Conservation (phyloP, 2,113 vertebrate genomes). For the Nothobranchius furzeri region DNA sequence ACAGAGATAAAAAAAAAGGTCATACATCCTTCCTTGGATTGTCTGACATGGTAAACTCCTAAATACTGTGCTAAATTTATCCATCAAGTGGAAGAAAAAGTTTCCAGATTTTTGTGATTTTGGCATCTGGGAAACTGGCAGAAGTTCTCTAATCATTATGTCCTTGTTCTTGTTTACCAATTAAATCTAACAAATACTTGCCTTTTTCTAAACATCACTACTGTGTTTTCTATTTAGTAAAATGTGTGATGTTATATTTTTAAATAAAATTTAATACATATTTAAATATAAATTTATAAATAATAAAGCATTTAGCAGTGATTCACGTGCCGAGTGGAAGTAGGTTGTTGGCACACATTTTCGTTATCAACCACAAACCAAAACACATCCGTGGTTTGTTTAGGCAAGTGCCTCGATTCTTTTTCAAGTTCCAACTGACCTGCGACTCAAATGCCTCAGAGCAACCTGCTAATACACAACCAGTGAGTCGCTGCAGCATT, state of each 20-base stretch:
- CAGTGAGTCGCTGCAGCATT: conserved; percentile 30
- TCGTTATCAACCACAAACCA: not conserved
- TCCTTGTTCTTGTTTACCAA: not conserved
- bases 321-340: not conserved
- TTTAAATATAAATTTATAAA: no score
- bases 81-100: not conserved
- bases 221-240: no score
- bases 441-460: conserved; percentile 13
- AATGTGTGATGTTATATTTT: no score
- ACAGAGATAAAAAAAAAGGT: no score
- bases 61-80: not conserved
- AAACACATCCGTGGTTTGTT: not conserved
- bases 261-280: no score
- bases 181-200: not conserved
- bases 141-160: not conserved
- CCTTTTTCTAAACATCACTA: not conserved
- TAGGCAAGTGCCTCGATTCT: not conserved
- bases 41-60: conserved; percentile 5
- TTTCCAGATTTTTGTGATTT: not conserved
- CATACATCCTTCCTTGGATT: conserved; percentile 35
- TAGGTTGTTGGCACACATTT: not conserved
- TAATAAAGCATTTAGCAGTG: no score
- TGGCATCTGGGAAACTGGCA: not conserved
- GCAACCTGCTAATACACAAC: conserved; percentile 25
- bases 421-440: conserved; percentile 33